Evolutionary conservation across 2,888 invertebrate species (phyloP).

Genomic region (Cataglyphis albicans): DNA sequence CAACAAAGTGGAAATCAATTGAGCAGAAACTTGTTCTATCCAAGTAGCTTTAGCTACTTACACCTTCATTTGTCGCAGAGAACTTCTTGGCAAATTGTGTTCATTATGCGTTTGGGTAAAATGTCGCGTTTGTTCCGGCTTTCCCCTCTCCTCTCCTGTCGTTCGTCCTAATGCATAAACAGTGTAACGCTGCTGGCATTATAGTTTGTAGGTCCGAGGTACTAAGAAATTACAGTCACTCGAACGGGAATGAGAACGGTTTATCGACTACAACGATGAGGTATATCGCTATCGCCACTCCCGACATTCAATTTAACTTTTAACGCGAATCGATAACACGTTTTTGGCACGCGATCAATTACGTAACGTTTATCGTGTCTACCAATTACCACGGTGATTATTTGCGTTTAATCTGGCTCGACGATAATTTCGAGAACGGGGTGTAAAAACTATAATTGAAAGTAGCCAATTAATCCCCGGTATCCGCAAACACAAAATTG

Average conservation of each 20-base stretch:
- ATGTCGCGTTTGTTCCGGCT: conserved; percentile 48
- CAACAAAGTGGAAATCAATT: conserved; percentile 7
- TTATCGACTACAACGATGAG: conserved; percentile 34
- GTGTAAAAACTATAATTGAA: conserved; percentile 57
- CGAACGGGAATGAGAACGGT: conserved; percentile 31
- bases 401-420: conserved; percentile 55
- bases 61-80: conserved; percentile 56
- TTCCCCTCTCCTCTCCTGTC: not conserved
- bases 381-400: conserved; percentile 52
- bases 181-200: conserved; percentile 36
- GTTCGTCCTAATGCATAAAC: conserved; percentile 53
- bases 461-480: conserved; percentile 50
- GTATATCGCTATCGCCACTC: conserved; percentile 21
- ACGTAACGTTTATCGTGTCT: conserved; percentile 51
- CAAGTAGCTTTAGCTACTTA: not conserved
- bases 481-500: conserved; percentile 40
- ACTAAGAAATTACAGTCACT: conserved; percentile 49
- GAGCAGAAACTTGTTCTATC: not conserved
- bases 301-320: conserved; percentile 54
- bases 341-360: conserved; percentile 55
- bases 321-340: conserved; percentile 52
- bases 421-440: conserved; percentile 39
- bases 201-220: conserved; percentile 24
- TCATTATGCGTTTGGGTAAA: conserved; percentile 20
- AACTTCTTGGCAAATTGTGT: conserved; percentile 64